Conservation (phyloP, 2,113 vertebrate genomes). For the Melospiza melodia region DNA sequence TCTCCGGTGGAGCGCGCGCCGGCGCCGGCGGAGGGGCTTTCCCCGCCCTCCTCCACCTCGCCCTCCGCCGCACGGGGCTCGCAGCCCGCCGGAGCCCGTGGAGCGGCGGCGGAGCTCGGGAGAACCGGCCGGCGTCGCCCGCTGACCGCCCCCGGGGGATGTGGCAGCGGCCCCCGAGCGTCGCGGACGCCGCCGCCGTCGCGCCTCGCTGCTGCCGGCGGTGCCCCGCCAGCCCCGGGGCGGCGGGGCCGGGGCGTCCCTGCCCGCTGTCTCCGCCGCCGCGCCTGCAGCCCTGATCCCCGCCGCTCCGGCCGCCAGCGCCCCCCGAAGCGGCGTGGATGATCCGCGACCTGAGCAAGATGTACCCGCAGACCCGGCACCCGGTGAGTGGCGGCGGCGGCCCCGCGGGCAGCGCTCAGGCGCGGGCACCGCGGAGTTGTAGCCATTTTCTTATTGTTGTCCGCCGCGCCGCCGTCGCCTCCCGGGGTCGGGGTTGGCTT, state of each 20-base stretch:
- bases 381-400: conserved; percentile 74
- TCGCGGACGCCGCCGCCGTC: conserved; percentile 24
- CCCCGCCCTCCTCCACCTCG: neutral
- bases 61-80: conserved; percentile 16
- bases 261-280: conserved; percentile 46
- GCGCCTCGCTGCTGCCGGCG: neutral
- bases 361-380: conserved; percentile 84
- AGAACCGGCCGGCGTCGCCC: conserved; percentile 49
- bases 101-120: neutral
- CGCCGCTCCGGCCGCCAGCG: neutral
- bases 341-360: conserved; percentile 86
- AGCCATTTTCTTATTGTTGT: conserved; percentile 82
- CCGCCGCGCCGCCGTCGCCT: conserved; percentile 57
- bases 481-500: neutral
- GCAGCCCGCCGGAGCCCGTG: neutral
- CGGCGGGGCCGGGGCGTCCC: conserved; percentile 11
- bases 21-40: neutral
- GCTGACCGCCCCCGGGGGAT: conserved; percentile 71
- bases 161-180: conserved; percentile 51
- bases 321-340: conserved; percentile 77
- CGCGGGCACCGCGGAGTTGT: conserved; percentile 59
- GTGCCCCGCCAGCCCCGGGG: neutral
- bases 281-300: conserved; percentile 51
- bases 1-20: neutral
- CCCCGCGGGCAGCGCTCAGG: conserved; percentile 38